Conservation (phyloP, 2,113 vertebrate species). For the Sarotherodon lohbergeri region DNA sequence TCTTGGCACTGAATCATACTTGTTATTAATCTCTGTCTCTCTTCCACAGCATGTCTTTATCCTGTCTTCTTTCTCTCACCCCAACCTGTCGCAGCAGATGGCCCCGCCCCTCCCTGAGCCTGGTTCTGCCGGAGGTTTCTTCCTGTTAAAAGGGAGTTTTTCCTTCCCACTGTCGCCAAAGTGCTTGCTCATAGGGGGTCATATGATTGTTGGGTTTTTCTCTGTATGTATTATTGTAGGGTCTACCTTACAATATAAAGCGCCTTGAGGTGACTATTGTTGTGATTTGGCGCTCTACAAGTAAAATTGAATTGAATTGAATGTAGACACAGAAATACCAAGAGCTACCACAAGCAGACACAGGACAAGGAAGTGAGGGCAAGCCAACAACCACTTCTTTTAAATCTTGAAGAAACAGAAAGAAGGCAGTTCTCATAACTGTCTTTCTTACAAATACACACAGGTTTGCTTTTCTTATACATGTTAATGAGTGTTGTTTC, state of each 20-base stretch:
- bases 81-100: rapidly evolving
- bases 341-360: background rate
- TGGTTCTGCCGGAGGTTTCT: background rate
- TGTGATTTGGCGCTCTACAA: background rate
- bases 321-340: background rate
- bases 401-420: background rate
- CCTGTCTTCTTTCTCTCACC: rapidly evolving
- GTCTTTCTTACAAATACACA: background rate
- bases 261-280: background rate
- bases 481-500: background rate
- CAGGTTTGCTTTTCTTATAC: rapidly evolving
- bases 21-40: rapidly evolving
- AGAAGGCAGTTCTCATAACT: background rate
- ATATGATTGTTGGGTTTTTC: background rate
- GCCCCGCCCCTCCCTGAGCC: background rate
- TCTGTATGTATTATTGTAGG: background rate
- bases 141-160: background rate
- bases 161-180: background rate
- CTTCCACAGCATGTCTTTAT: rapidly evolving
- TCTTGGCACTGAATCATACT: background rate
- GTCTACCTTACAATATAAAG: rapidly evolving
- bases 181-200: background rate
- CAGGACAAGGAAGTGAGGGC: background rate
- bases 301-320: background rate
- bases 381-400: background rate